Conservation (phyloP, 2,797 vertebrate genomes). For the Taeniopygia guttata region DNA sequence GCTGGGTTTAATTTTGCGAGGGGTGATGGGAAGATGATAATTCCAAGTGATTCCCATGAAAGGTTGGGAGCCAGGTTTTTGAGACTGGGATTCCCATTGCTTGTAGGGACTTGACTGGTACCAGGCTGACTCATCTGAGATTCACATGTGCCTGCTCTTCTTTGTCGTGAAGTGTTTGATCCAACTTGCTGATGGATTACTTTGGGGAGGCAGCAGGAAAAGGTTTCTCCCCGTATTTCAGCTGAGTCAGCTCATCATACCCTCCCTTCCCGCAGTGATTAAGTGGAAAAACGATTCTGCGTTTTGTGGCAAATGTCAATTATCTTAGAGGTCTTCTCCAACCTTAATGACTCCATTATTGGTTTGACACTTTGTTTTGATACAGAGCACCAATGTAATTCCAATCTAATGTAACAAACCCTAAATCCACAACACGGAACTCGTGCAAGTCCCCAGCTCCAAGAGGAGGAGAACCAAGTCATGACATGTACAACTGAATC, state of each 20-base stretch:
- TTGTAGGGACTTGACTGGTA: background rate
- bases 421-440: background rate
- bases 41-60: background rate
- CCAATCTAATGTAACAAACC: background rate
- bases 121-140: background rate
- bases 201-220: background rate
- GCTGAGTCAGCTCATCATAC: background rate
- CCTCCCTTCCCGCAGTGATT: background rate
- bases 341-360: background rate
- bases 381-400: background rate
- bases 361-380: background rate
- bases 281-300: background rate
- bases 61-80: background rate
- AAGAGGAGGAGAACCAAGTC: background rate
- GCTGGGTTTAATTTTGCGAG: background rate
- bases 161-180: background rate
- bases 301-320: background rate
- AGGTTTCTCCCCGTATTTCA: background rate
- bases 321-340: background rate
- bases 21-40: background rate
- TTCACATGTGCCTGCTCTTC: background rate
- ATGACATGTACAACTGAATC: background rate
- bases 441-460: background rate
- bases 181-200: background rate
- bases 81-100: background rate